Evolutionary conservation across 2,797 vertebrate species (phyloP).

Genomic region (Danio albolineatus): DNA sequence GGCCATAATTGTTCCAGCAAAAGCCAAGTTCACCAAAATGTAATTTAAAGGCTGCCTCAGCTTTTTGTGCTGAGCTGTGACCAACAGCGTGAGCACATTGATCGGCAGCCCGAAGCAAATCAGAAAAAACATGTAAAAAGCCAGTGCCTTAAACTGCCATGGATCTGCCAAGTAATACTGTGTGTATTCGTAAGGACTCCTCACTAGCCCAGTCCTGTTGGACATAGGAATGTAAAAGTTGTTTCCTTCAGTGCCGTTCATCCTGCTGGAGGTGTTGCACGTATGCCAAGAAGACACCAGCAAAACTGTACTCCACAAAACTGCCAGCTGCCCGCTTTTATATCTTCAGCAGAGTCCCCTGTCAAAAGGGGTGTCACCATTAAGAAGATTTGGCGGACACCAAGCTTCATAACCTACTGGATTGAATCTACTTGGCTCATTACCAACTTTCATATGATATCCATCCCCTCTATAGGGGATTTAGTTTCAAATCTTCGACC

Average conservation of each 20-base stretch:
- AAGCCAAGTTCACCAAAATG: constrained; percentile 83
- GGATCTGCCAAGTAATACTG: constrained; percentile 80
- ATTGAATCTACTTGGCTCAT: constrained; percentile 8
- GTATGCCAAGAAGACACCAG: not conserved
- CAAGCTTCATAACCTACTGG: constrained; percentile 1
- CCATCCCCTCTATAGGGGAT: not conserved
- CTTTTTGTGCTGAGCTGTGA: constrained; percentile 84
- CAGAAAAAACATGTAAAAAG: constrained; percentile 82
- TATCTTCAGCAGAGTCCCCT: not conserved
- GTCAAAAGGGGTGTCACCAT: not conserved
- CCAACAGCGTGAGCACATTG: constrained; percentile 80
- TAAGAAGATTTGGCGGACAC: not conserved
- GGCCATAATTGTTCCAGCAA: constrained; percentile 81
- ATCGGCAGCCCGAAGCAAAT: constrained; percentile 81
- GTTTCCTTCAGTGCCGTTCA: constrained; percentile 82
- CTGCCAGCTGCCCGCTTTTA: not conserved
- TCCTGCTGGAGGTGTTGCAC: constrained; percentile 49
- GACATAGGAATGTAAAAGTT: constrained; percentile 84
- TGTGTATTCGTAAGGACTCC: constrained; percentile 79
- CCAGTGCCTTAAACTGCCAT: constrained; percentile 72
- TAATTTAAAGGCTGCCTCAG: constrained; percentile 83
- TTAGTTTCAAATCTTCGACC: constrained; percentile 14
- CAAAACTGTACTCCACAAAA: not conserved
- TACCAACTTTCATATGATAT: constrained; percentile 12
- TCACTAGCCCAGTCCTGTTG: constrained; percentile 82